Evolutionary conservation across 2,113 vertebrate species (phyloP), one percentile per base, ranked within the genome.

Genomic region (Erythrolamprus reginae): DNA sequence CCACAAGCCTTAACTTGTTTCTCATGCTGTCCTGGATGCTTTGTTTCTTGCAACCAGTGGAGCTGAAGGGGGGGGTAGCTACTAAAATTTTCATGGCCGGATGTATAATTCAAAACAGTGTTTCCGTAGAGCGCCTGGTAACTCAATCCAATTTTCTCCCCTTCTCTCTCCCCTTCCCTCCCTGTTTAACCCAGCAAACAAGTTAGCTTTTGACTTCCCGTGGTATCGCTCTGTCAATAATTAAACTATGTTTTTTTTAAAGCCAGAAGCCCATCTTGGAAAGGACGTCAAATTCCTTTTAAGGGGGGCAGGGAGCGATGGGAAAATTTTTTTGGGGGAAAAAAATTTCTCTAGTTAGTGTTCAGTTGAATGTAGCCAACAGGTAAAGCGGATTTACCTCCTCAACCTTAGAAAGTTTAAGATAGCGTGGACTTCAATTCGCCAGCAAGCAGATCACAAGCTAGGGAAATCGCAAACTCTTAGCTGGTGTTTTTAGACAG

Each of bases 81-180:
- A 83, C 61, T 93, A 70, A 92, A 84, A 52, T 91, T 88, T 42
- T 89, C 47, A 33, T 92, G 90, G 92, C 90, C 61, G 89, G 88
- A 70, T 90, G 28, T 93, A 87, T 93, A 91, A 89, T 58, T 92
- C 90, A 88, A 28, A 84, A 38, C 55, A 24, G 24, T 33, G 48
- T 58, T 90, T 84, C 77, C 19, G 38, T 42, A 7, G 13, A 12
- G n/a, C 5, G 33, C 82, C 52, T 21, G 26, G 91, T 88, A 90
- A 90, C 85, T 88, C 70, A 84, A 92, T 90, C 86, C 82, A 7
- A 52, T 21, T 53, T 47, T 84, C 13, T 23, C 33, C 13, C 19
- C 10, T 52, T 65, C 13, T 56, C 12, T 4, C 17, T 12, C 9
- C 19, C 19, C 33, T 15, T 84, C 58, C 52, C 23, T 77, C 50